Base-by-base conservation (phyloP, 2,888 invertebrate genomes). In the Heteromyza rotundicornis region DNA sequence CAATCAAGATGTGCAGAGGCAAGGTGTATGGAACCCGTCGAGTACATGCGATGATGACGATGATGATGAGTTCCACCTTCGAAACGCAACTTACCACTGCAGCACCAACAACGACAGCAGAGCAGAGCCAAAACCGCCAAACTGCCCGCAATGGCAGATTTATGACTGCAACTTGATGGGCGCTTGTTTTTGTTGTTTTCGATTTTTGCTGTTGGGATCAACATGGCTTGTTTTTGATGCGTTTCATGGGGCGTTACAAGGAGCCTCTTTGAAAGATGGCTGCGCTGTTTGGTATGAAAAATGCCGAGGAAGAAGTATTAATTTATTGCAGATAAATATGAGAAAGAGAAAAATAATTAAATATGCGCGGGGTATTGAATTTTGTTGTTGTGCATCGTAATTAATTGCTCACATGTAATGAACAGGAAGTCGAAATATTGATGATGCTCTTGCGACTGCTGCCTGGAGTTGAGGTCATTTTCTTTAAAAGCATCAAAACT, bases 131-230 rank as follows among this genome's bases (percentile, higher is more conserved):
- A 22, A 22, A 24, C 51, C 51, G 47, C 40, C 40, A 62, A 65
- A 65, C 62, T 67, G 65, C 60, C 67, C 59, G 57, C 59, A 67
- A 60, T 65, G 64, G 67, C 67, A 64, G 64, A 67, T 67, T 67
- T 65, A 67, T 67, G 65, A 59, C 60, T 63, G 62, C 60, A 62
- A 65, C 53, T 53, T 65, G 65, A 65, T 65, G 64, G 60, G 60
- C 60, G 59, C 16, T n/a, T n/a, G 40, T n/a, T 40, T 40, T 40
- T 40, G 40, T 40, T 40, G 40, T 10, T n/a, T 40, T 3, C 16
- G 5, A n/a, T 40, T 40, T 7, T 10, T 40, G 40, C n/a, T 40
- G 40, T 40, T 40, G 40, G 40, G 40, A 12, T n/a, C 5, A 32
- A 32, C 32, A 32, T 32, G 40, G 16, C 32, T 40, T 20, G 20